Evolutionary conservation across 2,797 vertebrate genomes (phyloP).

Genomic region (Anguilla pacifica): DNA sequence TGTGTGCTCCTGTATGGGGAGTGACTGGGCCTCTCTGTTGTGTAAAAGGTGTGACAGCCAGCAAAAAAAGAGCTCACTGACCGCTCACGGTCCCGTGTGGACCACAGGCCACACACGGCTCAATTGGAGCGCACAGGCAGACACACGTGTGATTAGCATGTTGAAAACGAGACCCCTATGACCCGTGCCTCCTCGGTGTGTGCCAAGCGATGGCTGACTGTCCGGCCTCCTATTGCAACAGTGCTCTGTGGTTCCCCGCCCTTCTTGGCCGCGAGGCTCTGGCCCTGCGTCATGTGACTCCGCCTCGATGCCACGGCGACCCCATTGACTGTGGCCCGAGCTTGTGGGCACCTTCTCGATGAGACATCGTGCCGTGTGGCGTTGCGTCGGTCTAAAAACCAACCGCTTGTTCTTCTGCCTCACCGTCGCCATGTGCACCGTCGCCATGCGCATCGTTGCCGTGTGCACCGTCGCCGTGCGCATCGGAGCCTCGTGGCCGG

Average conservation of each 20-base stretch:
- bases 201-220: not conserved
- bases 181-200: conserved; percentile 41
- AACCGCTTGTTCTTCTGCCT: not conserved
- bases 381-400: not conserved
- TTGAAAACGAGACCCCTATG: conserved; percentile 22
- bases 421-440: not conserved
- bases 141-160: not conserved
- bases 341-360: not conserved
- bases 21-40: not conserved
- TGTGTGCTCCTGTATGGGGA: not conserved
- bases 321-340: not conserved
- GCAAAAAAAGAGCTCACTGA: not conserved
- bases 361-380: not conserved
- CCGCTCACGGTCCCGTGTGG: not conserved
- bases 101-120: not conserved
- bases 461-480: not conserved
- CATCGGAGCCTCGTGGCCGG: not conserved
- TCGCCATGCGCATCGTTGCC: not conserved
- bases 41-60: not conserved
- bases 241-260: not conserved
- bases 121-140: conserved; percentile 29
- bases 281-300: not conserved
- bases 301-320: not conserved
- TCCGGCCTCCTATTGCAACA: conserved; percentile 40
- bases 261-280: not conserved